Base-by-base conservation (phyloP, 2,113 vertebrate genomes). In the human region DNA sequence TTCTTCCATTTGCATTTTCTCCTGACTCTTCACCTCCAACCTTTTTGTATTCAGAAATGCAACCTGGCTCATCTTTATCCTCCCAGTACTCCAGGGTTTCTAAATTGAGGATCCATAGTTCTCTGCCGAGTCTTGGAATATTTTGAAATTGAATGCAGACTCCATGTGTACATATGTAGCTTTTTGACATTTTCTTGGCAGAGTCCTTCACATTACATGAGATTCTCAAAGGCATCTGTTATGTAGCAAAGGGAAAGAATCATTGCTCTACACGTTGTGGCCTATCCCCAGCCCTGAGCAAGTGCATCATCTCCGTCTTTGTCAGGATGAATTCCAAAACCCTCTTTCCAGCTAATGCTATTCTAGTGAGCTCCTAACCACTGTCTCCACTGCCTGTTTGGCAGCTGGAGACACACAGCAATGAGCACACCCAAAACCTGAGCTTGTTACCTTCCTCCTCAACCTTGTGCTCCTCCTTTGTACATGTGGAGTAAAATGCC, bases 111-210 rank as follows among this genome's bases (percentile, higher is more conserved):
- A 23, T 87, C 48, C 17, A 6, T 30, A 43, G 20, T 45, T 43
- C 14, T 18, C 81, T 85, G 17, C 2, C 43, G 45, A 79, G 45
- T 72, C 48, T 81, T 8, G 0, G 85, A 84, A 88, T 75, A 80
- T 80, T 59, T 61, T 32, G 14, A 79, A 79, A 32, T 50, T 40
- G 73, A 93, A 89, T 70, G 48, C 43, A 95, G 16, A 55, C 1
- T 3, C 27, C 14, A 35, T n/a, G 18, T 52, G 9, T 52, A 52
- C 9, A 25, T n/a, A 10, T 14, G 5, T 32, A 48, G 55, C 52
- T 85, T 85, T 73, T 40, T 48, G 75, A 83, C 20, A 66, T 73
- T 87, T 96, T 93, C 66, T 89, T 78, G 32, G 86, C 35, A 68
- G 40, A 25, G 8, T 50, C 38, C 57, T 38, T 25, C 68, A 11